Base-by-base conservation (phyloP, 2,888 invertebrate genomes). In the Lomographa bimaculata region DNA sequence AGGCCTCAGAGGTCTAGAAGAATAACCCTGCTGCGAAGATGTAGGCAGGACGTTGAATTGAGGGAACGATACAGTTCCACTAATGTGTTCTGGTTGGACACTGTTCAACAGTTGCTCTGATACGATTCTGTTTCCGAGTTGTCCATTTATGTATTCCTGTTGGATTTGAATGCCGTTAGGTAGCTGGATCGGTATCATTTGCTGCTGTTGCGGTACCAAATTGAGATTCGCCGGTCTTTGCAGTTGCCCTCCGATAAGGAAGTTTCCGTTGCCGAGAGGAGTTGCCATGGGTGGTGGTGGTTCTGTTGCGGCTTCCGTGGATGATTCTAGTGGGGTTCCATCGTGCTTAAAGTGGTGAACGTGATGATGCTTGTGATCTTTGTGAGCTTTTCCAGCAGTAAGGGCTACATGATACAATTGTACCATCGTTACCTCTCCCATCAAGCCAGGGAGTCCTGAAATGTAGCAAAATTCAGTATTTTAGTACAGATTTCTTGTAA, bases 301-400 rank as follows among this genome's bases (percentile, higher is more conserved):
- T 14, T 91, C 91, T 0, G 91, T 89, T 0, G 89, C 89, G 0
- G 91, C 85, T 23, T 92, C 91, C 0, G 92, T 89, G 4, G 92
- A 79, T 1, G 92, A 89, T 5, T 91, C 91, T 6, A 93, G 73
- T 7, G 91, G 90, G 7, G 85, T 89, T 0, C 94, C 95, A 49
- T 94, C 93, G 65, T 94, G 94, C 60, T 92, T 94, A 64, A 93
- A 94, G 60, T 94, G 94, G 69, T 95, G 95, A 0, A 92, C 95
- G 76, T 96, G 96, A 68, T 96, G 96, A 65, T 96, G 96, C 65
- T 96, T 96, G 78, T 96, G 96, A 64, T 96, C 95, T 51, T 93
- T 94, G 79, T 96, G 96, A 0, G 96, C 96, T 75, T 96, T 96
- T 0, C 96, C 96, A 1, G 96, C 96, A 1, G 95, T 95, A 41